These are phyloP conservation scores for Sigmodon hispidus DNA, from an alignment of 2,113 vertebrate species.

Conservation along the genomic window DNA sequence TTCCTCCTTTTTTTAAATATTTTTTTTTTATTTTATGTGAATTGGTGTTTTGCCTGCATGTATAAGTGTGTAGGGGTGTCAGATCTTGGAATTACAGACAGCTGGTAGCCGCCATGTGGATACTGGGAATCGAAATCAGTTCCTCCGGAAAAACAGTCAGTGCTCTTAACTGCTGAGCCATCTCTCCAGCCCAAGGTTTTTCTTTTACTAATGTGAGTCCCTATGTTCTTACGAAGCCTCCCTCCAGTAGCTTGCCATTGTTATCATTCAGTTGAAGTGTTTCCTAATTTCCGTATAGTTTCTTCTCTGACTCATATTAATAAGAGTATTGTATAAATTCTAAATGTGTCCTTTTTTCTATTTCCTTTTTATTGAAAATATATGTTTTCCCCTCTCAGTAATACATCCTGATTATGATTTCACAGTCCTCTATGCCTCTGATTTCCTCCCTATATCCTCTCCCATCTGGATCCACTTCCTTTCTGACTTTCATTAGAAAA, in stretches of 20 bases:
- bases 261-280: not conserved
- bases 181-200: too few relatives aligned
- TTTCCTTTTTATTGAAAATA: not conserved
- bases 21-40: too few relatives aligned
- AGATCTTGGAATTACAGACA: too few relatives aligned
- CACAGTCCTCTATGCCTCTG: not conserved
- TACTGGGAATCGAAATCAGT: too few relatives aligned
- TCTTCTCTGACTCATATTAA: not conserved
- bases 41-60: too few relatives aligned
- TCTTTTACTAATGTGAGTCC: not conserved
- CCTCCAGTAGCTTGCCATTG: not conserved
- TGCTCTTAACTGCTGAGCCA: too few relatives aligned
- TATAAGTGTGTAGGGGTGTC: too few relatives aligned
- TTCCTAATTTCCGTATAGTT: not conserved
- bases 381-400: not conserved
- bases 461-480: not conserved
- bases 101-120: too few relatives aligned
- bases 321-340: not conserved
- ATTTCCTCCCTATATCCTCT: not conserved
- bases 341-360: not conserved
- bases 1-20: too few relatives aligned
- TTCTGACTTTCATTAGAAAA: not conserved
- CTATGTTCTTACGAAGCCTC: not conserved
- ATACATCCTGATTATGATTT: not conserved
- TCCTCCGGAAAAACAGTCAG: too few relatives aligned